A percentile compares a stretch with the other conserved stretches of the same genome.
Conservation (phyloP, 2,888 invertebrate species). For the Lucinisca nassula region DNA sequence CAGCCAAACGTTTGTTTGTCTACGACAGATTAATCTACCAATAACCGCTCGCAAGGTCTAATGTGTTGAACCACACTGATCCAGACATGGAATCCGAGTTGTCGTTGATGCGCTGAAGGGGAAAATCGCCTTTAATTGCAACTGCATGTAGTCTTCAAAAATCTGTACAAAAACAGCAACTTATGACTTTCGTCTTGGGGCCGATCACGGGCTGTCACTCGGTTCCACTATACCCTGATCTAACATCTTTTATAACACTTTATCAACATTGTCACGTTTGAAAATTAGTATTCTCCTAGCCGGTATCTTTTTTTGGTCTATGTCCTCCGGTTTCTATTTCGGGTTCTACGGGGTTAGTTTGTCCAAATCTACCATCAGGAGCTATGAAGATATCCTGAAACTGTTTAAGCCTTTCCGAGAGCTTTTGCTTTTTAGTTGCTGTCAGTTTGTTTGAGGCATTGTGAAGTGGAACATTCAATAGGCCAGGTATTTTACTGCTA, state of each 20-base stretch:
- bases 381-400: too few species aligned
- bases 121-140: slow-evolving; percentile 52
- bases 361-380: too few species aligned
- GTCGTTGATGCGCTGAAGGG: slow-evolving; percentile 51
- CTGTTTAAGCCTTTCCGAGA: too few species aligned
- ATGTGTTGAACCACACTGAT: slow-evolving; percentile 38
- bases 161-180: slow-evolving; percentile 52
- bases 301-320: slow-evolving; percentile 54
- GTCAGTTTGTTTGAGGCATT: too few species aligned
- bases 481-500: too few species aligned
- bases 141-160: slow-evolving; percentile 42
- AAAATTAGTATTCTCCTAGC: slow-evolving; percentile 43
- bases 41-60: too few species aligned
- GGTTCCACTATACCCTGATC: slow-evolving; percentile 41
- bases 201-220: slow-evolving; percentile 58
- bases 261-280: slow-evolving; percentile 44
- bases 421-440: too few species aligned
- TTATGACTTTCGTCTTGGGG: slow-evolving; percentile 44
- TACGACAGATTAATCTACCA: slow-evolving; percentile 52
- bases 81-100: slow-evolving; percentile 44
- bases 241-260: slow-evolving; percentile 49
- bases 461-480: too few species aligned
- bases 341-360: slow-evolving; percentile 45
- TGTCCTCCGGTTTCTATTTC: slow-evolving; percentile 53
- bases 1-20: slow-evolving; percentile 32